Base-by-base conservation (phyloP, 1,140 invertebrate species). In the Ceratosolen fusciceps region DNA sequence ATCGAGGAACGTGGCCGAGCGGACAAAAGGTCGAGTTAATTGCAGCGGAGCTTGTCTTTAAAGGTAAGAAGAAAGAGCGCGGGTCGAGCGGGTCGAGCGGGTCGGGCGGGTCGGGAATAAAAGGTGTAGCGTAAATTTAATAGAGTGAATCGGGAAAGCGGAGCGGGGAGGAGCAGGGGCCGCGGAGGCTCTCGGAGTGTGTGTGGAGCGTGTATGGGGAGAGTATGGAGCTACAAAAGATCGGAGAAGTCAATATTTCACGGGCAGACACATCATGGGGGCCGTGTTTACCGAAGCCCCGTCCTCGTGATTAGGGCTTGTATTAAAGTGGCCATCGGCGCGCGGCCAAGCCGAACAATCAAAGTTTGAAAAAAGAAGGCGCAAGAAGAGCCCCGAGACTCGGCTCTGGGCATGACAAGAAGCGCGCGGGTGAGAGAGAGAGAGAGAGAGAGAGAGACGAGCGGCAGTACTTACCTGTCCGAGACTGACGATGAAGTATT, bases 271-370 rank as follows among this genome's bases (percentile, higher is more conserved):
- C 67, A 70, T 70, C 16, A 43, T 16, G 3, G 21, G 9, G 12
- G 9, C 19, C 8, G 67, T n/a, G 8, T 52, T 5, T 16, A 21
- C 49, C 14, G 14, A 52, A 43, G 67, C 0, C 49, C 65, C 65
- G 74, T 83, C 74, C 80, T 82, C 52, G 84, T 85, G 83, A 86
- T 85, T 84, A 83, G 80, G 80, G 49, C 47, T 83, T 82, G 85
- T 83, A 85, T 84, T 83, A 81, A 84, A 82, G 77, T 29, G 71
- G 26, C 52, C 73, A 68, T 76, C 76, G 77, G 73, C 81, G 81
- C 79, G 80, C 79, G 80, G 68, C 3, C 9, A 52, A 52, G 49
- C 10, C n/a, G 49, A 3, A 52, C 49, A 52, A 52, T 52, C 2
- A 52, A 19, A 14, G 49, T 9, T 9, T 47, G 43, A 16, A n/a